phyloP scores from a whole-genome alignment of 2,797 vertebrate genomes.

The Arrhamphus sclerolepis region DNA sequence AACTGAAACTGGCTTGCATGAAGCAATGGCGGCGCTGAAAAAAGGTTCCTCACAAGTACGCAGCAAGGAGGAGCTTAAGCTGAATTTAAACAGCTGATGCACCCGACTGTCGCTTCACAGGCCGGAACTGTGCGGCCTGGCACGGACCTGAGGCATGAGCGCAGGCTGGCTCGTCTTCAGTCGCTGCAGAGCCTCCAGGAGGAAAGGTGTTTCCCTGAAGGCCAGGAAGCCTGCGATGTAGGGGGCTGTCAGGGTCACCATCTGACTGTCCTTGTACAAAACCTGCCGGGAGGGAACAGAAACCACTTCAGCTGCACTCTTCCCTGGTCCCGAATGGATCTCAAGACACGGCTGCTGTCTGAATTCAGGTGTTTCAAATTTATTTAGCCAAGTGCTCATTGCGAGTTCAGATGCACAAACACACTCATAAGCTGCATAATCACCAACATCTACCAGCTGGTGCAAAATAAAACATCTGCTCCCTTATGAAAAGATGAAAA shows the following conservation, averaged over 20 bases:
- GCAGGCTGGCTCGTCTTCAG: slow-evolving; percentile 73
- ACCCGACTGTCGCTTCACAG: no score
- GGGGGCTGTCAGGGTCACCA: slow-evolving; percentile 86
- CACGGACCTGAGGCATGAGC: slow-evolving; percentile 87
- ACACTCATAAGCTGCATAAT: no score
- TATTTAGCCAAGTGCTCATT: no score
- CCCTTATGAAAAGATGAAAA: no score
- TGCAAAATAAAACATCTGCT: background rate
- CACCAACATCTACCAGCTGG: slow-evolving; percentile 9
- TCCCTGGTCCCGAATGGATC: no score
- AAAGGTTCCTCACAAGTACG: no score
- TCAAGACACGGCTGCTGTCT: background rate
- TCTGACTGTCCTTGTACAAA: slow-evolving; percentile 86
- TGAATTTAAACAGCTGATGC: no score
- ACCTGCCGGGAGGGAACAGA: slow-evolving; percentile 73
- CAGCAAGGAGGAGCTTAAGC: no score
- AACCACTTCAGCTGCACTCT: background rate
- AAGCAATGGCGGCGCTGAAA: no score
- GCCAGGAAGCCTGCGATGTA: slow-evolving; percentile 92
- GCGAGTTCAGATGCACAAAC: no score
- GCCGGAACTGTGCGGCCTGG: no score
- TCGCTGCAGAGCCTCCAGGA: slow-evolving; percentile 84
- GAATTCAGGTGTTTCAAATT: background rate
- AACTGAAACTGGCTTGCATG: no score
- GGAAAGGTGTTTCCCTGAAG: slow-evolving; percentile 89